These are phyloP conservation scores for Trididemnum miniatum DNA, from an alignment of 23 tunicate genomes.

Conservation along the genomic window DNA sequence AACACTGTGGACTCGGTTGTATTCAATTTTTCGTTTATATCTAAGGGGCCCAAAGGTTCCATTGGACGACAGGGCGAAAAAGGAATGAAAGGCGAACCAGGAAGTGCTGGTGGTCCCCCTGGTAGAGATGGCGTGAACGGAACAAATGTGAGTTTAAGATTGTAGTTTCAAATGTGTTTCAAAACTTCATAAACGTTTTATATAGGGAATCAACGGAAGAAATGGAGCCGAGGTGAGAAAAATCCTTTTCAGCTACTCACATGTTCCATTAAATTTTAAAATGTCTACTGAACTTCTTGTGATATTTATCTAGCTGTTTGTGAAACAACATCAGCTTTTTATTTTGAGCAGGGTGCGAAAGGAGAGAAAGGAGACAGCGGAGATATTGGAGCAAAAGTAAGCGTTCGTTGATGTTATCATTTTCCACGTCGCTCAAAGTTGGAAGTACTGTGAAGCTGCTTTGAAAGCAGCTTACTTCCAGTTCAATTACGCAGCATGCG, in stretches of 20 bases:
- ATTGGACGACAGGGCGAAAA: constrained; percentile 29
- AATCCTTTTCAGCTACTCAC: neutral
- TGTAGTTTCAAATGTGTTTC: too few relatives aligned
- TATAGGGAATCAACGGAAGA: neutral
- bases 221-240: neutral
- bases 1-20: too few relatives aligned
- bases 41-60: constrained; percentile 30
- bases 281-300: neutral
- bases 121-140: constrained; percentile 20
- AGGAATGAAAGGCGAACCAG: constrained; percentile 47
- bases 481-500: too few relatives aligned
- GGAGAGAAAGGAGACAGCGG: constrained; percentile 45
- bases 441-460: too few relatives aligned
- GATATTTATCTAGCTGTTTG: too few relatives aligned
- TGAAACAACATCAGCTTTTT: neutral
- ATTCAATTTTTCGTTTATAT: too few relatives aligned
- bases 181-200: too few relatives aligned
- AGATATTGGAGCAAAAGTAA: constrained; percentile 29
- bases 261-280: neutral
- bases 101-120: constrained; percentile 27
- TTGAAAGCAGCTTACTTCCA: too few relatives aligned
- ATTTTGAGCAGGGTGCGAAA: constrained; percentile 36
- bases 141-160: constrained; percentile 19
- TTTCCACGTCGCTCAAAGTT: too few relatives aligned
- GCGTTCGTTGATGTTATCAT: too few relatives aligned